Conservation (phyloP, 2,113 vertebrate species). For the Bostrychus sinensis region DNA sequence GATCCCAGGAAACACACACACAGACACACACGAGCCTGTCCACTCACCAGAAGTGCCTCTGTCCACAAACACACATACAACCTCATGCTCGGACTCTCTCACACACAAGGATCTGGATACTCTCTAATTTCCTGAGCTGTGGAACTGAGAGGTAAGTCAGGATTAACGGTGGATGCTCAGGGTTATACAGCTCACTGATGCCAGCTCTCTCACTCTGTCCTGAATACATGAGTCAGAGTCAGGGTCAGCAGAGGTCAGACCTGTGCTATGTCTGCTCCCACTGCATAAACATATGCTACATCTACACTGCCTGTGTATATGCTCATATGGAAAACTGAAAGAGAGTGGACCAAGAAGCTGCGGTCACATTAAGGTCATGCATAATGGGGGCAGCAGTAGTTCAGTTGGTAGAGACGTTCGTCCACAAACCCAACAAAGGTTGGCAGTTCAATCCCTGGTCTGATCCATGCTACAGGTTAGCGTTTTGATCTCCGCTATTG, state of each 20-base stretch:
- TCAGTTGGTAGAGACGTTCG: no score
- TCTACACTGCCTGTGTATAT: not conserved
- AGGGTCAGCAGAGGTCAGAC: slow-evolving; percentile 17
- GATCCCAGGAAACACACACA: slow-evolving; percentile 32
- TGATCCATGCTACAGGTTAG: no score
- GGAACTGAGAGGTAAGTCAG: slow-evolving; percentile 32
- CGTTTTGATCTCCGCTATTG: no score
- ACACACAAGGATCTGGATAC: slow-evolving; percentile 19
- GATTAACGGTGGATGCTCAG: slow-evolving; percentile 39
- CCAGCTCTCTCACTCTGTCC: slow-evolving; percentile 19
- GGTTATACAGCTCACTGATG: slow-evolving; percentile 23
- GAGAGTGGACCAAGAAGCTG: no score
- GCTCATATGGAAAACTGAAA: no score
- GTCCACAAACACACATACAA: slow-evolving; percentile 20
- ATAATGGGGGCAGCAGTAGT: no score
- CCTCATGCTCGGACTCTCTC: slow-evolving; percentile 12
- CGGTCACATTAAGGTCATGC: no score
- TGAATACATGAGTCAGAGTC: slow-evolving; percentile 28
- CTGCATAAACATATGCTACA: not conserved
- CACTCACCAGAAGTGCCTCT: slow-evolving; percentile 22
- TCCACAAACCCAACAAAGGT: no score
- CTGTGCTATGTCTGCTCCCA: not conserved
- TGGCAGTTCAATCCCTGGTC: no score
- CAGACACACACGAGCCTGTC: slow-evolving; percentile 22
- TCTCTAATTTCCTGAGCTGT: slow-evolving; percentile 56